Conservation (phyloP, 2,888 invertebrate species). For the Achlya flavicornis region DNA sequence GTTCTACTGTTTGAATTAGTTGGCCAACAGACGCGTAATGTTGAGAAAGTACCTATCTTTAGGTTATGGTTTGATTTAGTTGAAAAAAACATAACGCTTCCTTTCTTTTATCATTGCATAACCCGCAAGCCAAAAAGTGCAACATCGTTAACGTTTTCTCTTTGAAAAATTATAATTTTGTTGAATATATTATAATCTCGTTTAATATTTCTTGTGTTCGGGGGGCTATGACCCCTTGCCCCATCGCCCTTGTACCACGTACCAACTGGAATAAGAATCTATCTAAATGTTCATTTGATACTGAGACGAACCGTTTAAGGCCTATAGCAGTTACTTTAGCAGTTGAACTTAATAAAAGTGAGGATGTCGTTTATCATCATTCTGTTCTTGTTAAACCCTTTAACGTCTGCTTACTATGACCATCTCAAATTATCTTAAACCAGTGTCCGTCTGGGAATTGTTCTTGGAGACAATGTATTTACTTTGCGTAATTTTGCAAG, state of each 20-base stretch:
- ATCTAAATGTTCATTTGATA: not conserved
- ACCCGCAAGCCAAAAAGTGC: too few species aligned
- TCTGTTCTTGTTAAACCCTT: slow-evolving; percentile 5
- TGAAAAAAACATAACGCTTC: too few species aligned
- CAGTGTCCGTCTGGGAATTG: not conserved
- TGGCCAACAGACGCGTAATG: too few species aligned
- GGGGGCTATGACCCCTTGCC: not conserved
- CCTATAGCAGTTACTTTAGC: not conserved
- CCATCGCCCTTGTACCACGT: not conserved
- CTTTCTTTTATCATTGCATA: too few species aligned
- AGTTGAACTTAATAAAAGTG: not conserved
- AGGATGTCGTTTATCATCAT: slow-evolving; percentile 6
- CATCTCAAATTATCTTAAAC: not conserved
- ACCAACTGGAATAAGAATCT: not conserved
- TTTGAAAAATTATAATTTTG: too few species aligned
- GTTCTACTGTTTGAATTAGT: too few species aligned
- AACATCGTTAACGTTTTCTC: too few species aligned
- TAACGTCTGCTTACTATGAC: not conserved
- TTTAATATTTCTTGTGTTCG: not conserved
- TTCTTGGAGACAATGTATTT: not conserved
- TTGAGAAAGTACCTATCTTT: too few species aligned
- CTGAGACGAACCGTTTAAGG: not conserved
- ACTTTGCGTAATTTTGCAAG: not conserved
- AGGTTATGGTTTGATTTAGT: too few species aligned
- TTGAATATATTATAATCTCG: too few species aligned